A percentile compares a stretch with the other conserved stretches of the same genome.
Conservation (phyloP, 2,888 invertebrate species). For the Pasiphila rectangulata region DNA sequence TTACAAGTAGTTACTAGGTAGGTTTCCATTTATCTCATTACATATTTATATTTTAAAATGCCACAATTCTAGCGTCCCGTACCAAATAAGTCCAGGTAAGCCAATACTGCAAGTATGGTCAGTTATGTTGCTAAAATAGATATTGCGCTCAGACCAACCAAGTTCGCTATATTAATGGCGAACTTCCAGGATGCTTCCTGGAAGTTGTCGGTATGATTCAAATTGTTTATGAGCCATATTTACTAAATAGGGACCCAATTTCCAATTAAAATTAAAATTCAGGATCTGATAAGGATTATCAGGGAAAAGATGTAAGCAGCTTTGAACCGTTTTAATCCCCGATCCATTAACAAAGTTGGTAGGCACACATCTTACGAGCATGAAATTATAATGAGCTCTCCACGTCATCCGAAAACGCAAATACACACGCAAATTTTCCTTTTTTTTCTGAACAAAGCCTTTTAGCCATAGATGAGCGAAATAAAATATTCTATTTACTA, state of each 20-base stretch:
- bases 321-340: conserved; percentile 6
- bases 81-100: background rate
- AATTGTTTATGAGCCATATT: background rate
- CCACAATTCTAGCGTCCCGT: conserved; percentile 2
- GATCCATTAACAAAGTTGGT: conserved; percentile 14
- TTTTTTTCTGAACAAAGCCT: conserved; percentile 48
- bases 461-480: conserved; percentile 60
- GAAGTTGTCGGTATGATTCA: background rate
- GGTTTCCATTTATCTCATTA: too few species aligned
- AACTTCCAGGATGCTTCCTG: conserved; percentile 8
- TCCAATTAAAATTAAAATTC: background rate
- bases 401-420: conserved; percentile 17
- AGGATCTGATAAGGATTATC: background rate
- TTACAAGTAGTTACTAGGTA: too few species aligned
- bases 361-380: conserved; percentile 18
- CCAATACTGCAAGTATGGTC: conserved; percentile 3
- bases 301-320: background rate
- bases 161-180: conserved; percentile 5
- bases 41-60: too few species aligned
- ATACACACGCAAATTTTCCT: conserved; percentile 15
- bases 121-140: conserved; percentile 12
- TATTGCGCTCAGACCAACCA: conserved; percentile 13
- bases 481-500: conserved; percentile 79
- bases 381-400: conserved; percentile 22
- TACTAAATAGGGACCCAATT: too few species aligned